Conservation (phyloP, 2,888 invertebrate genomes). For the Craniophora ligustri region DNA sequence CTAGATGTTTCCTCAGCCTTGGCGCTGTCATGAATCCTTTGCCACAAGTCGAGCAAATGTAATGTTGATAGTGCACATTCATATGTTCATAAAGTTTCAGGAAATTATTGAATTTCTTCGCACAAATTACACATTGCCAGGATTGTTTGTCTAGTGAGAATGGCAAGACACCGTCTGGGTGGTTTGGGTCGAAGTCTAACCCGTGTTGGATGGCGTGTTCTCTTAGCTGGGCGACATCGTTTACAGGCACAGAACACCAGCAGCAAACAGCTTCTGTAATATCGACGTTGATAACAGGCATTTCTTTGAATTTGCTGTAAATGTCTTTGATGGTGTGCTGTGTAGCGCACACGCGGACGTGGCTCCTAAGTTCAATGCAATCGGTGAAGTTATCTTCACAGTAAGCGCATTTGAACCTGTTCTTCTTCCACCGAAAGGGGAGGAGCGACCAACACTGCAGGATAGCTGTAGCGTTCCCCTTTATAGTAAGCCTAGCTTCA, state of each 20-base stretch:
- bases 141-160: conserved; percentile 76
- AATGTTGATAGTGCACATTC: conserved; percentile 82
- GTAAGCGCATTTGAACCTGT: conserved; percentile 80
- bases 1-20: conserved; percentile 80
- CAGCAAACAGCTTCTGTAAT: conserved; percentile 72
- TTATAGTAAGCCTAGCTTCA: conserved; percentile 76
- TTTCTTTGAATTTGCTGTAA: conserved; percentile 82
- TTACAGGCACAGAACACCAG: conserved; percentile 68
- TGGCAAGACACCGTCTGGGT: conserved; percentile 80
- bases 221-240: conserved; percentile 68
- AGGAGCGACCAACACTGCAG: conserved; percentile 78
- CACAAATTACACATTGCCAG: conserved; percentile 78
- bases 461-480: conserved; percentile 77
- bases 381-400: conserved; percentile 80
- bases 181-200: conserved; percentile 66
- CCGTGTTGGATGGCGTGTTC: conserved; percentile 75
- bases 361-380: conserved; percentile 69
- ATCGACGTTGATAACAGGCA: conserved; percentile 81
- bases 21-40: conserved; percentile 83
- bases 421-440: conserved; percentile 82
- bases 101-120: conserved; percentile 77
- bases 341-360: conserved; percentile 70
- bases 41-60: conserved; percentile 81
- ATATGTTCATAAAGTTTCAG: conserved; percentile 83
- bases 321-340: conserved; percentile 75